Base-by-base conservation (phyloP, 64 coral and sea anemone genomes). In the Pocillopora verrucosa region DNA sequence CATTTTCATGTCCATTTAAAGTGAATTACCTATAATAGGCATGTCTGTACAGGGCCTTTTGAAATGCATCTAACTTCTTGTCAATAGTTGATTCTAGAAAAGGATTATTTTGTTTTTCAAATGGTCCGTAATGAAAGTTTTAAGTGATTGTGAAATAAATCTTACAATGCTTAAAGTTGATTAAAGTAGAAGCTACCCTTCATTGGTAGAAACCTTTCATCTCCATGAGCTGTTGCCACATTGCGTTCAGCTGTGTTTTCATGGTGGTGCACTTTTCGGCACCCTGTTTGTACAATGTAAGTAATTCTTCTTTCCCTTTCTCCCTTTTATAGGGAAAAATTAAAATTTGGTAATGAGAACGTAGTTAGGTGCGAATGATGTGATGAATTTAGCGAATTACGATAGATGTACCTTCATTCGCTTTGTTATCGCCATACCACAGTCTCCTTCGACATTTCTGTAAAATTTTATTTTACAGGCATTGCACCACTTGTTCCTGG, bases 41-140 rank as follows among this genome's bases (percentile, higher is more conserved):
- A 13, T 36, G 73, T 15, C 30, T 75, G 73, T 75, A 36, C 7
- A 75, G 73, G 30, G 30, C 30, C 24, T 34, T 34, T 74, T 74
- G 34, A 34, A 74, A 74, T 10, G 0, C 25, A 34, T 34, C 25
- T 15, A 74, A 34, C 72, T 10, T 34, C 15, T 74, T 74, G 30
- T 74, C 72, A 35, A 74, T 74, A 2, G 72, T 74, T 74, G 72
- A 74, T 34, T 74, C 72, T 74, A 36, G 11, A 74, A 74, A 36
- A 13, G 65, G 4, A 16, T 69, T n/a, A 6, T 19, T 15, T 69
- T 69, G 14, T 6, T 60, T 69, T 69, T 16, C 65, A 69, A 16
- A 69, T 16, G 22, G 14, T 4, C 11, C 11, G 65, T 4, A n/a
- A 4, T 60, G 65, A 15, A 3, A 19, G 30, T 10, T 74, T 74